Evolutionary conservation across 2,888 invertebrate species (phyloP).

Genomic region (Crocallis elinguaria): DNA sequence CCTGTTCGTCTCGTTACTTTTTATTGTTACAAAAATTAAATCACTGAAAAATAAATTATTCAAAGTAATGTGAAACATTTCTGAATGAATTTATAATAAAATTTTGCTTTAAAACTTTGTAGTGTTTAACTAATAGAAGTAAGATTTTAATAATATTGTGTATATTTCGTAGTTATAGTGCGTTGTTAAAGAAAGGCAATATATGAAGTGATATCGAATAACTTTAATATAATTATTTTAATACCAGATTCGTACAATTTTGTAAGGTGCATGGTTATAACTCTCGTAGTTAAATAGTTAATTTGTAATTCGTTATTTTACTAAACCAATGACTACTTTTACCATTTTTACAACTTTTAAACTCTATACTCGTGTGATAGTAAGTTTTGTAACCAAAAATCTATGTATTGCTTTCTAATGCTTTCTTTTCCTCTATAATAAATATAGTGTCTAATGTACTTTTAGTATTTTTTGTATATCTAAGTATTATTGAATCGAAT

Average conservation of each 20-base stretch:
- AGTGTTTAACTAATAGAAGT: conserved; percentile 50
- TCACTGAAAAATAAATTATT: too few species aligned
- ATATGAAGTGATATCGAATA: conserved; percentile 49
- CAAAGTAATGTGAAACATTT: conserved; percentile 6
- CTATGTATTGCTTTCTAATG: conserved; percentile 26
- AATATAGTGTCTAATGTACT: conserved; percentile 16
- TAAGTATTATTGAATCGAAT: conserved; percentile 21
- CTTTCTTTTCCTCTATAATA: too few species aligned
- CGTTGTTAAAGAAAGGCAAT: conserved; percentile 44
- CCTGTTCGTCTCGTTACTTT: too few species aligned
- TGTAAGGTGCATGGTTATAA: conserved; percentile 38
- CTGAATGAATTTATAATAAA: conserved; percentile 7
- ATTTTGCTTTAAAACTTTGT: conserved; percentile 69
- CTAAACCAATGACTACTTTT: conserved; percentile 34
- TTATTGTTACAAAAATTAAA: too few species aligned
- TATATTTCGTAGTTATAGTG: conserved; percentile 50
- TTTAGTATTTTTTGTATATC: conserved; percentile 20
- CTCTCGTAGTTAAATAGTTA: conserved; percentile 27
- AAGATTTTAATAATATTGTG: conserved; percentile 46
- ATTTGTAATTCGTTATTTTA: conserved; percentile 25
- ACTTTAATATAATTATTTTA: conserved; percentile 50
- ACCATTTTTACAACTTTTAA: conserved; percentile 9
- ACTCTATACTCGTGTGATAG: conserved; percentile 20
- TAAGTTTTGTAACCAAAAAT: conserved; percentile 28
- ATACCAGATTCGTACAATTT: conserved; percentile 43